Evolutionary conservation across 2,888 invertebrate species (phyloP), one percentile per base, ranked within the genome.

Genomic region (Mythimna albipuncta): DNA sequence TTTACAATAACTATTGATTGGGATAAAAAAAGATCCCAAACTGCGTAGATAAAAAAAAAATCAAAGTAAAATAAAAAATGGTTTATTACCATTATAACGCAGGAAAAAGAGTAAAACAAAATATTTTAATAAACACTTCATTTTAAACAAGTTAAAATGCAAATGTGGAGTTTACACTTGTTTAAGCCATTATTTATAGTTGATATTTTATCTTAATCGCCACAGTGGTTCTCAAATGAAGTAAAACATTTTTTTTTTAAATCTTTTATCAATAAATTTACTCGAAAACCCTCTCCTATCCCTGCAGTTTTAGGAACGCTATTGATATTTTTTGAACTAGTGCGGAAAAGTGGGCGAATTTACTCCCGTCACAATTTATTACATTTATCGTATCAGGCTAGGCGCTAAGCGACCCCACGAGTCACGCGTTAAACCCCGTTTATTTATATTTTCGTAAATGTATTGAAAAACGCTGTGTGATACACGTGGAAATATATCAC

Each of bases 141-240:
- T 77, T 32, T 38, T 69, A 11, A 32, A 13, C 38, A 16, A 19
- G 32, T 19, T 21, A 4, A 21, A 6, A 9, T 19, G 4, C 2
- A n/a, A 11, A 6, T 68, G 21, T 19, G 7, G 1, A 11, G 0
- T n/a, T 16, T 2, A 32, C 7, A 26, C 2, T 19, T 11, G 2
- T 21, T 68, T 9, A 6, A 19, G 2, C 6, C 10, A 32, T 2
- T 77, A 69, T 69, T 38, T 74, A 76, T 74, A 67, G 10, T 2
- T 10, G 21, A 11, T 52, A 26, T 52, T 73, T 38, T 59, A 59
- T 59, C 13, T 5, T 5, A 7, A 35, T 6, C 19, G 19, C 13
- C 41, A 35, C 68, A 68, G 44, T 74, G 76, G 77, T 76, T 76
- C 11, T 5, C 52, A 74, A 75, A 32, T 32, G 11, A 21, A 64